A percentile compares a stretch with the other conserved stretches of the same genome.
Conservation (phyloP, 1,140 invertebrate genomes). For the Agraylea sexmaculata region DNA sequence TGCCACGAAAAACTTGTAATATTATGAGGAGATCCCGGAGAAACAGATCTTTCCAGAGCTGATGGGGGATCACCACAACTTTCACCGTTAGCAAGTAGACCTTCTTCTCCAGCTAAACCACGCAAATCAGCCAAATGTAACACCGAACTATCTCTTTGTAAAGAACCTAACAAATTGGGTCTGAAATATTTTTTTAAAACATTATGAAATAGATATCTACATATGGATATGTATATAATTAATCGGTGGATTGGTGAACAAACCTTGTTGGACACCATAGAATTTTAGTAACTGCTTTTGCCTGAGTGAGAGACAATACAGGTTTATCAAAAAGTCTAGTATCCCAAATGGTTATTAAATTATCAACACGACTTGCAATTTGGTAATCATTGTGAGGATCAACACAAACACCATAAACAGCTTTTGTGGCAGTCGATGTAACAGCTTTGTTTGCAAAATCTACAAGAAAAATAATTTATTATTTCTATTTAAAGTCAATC, state of each 20-base stretch:
- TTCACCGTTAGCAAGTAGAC: conserved; percentile 54
- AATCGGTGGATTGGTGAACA: conserved; percentile 8
- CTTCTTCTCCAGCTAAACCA: conserved; percentile 54
- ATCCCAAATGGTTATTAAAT: conserved; percentile 78
- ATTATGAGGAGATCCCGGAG: conserved; percentile 35
- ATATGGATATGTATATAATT: background rate
- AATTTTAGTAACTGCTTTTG: conserved; percentile 60
- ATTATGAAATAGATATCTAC: too few relatives aligned
- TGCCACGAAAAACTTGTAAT: conserved; percentile 77
- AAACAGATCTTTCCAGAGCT: conserved; percentile 59
- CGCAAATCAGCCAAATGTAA: conserved; percentile 74
- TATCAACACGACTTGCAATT: conserved; percentile 73
- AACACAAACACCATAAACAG: conserved; percentile 67
- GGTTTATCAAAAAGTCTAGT: conserved; percentile 77
- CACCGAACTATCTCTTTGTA: conserved; percentile 55
- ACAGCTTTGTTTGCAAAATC: conserved; percentile 56
- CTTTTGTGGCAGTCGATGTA: conserved; percentile 64
- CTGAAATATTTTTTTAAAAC: too few relatives aligned
- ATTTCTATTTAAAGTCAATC: conserved; percentile 2
- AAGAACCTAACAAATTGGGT: conserved; percentile 59
- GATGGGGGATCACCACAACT: conserved; percentile 39
- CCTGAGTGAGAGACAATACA: conserved; percentile 57
- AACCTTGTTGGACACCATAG: conserved; percentile 84
- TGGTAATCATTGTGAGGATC: conserved; percentile 66
- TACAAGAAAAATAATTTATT: conserved; percentile 28